phyloP scores from a whole-genome alignment of 2,113 vertebrate genomes.

The Protobothrops flavoviridis region DNA sequence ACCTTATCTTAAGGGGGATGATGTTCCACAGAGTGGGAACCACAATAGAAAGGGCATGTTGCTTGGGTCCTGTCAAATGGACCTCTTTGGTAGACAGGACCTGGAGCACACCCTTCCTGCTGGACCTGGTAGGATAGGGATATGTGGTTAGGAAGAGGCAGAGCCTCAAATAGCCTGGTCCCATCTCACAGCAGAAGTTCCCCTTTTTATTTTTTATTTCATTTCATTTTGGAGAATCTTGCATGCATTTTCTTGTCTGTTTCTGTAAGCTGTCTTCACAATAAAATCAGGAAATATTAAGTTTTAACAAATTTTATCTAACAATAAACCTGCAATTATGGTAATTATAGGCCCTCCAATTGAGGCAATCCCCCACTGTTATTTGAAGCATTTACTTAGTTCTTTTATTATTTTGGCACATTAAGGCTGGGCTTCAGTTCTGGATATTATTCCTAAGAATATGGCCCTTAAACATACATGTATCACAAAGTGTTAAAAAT shows the following conservation, averaged over 20 bases:
- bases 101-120: background rate
- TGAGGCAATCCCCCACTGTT: background rate
- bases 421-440: background rate
- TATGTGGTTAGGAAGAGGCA: background rate
- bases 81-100: background rate
- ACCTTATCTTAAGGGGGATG: background rate
- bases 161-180: background rate
- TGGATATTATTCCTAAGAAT: background rate
- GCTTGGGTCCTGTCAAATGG: background rate
- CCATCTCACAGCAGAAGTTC: background rate
- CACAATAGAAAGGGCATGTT: background rate
- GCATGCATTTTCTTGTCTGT: background rate
- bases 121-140: background rate
- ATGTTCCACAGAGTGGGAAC: background rate
- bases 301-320: background rate
- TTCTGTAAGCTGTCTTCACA: constrained; percentile 20
- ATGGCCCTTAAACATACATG: background rate
- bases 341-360: background rate
- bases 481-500: background rate
- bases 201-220: background rate
- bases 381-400: background rate
- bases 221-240: background rate
- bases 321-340: background rate
- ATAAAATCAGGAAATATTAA: background rate
- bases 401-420: background rate